Conservation (phyloP, 2,888 invertebrate species). For the Drosophila fulvimacula region DNA sequence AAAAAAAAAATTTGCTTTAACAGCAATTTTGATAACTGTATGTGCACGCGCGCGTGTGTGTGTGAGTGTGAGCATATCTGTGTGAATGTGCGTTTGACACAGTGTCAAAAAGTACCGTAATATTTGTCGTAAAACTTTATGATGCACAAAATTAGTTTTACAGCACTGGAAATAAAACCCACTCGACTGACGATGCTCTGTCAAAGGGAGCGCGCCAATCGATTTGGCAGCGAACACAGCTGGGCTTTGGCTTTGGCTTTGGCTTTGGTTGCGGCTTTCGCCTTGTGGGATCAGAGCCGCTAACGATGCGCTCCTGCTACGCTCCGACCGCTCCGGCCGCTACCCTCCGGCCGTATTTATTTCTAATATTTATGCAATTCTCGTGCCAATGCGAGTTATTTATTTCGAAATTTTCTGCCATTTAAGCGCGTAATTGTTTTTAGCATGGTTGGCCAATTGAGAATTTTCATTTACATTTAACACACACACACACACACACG, state of each 20-base stretch:
- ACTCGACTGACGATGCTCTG: constrained; percentile 18
- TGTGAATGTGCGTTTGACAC: constrained; percentile 62
- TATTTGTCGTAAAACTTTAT: constrained; percentile 77
- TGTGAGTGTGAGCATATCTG: constrained; percentile 11
- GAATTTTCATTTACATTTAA: constrained; percentile 64
- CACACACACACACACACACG: background rate
- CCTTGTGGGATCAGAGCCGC: constrained; percentile 11
- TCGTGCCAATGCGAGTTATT: constrained; percentile 53
- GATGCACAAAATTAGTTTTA: constrained; percentile 77
- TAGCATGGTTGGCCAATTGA: constrained; percentile 54
- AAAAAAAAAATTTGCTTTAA: constrained; percentile 55
- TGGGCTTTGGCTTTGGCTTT: constrained; percentile 19
- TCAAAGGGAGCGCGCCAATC: constrained; percentile 42
- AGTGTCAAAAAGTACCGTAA: constrained; percentile 68
- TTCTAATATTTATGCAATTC: constrained; percentile 44
- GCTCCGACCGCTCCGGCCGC: too few relatives aligned
- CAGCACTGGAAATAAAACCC: constrained; percentile 56
- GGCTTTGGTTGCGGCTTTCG: constrained; percentile 13
- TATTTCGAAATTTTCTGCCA: constrained; percentile 73
- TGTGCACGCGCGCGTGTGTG: constrained; percentile 2
- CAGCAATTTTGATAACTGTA: constrained; percentile 53
- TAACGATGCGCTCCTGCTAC: background rate
- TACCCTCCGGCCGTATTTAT: constrained; percentile 9
- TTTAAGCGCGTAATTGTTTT: constrained; percentile 73
- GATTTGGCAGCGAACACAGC: constrained; percentile 53